These are phyloP conservation scores for Stegana nigrithorax DNA, from an alignment of 2,888 invertebrate genomes.

Conservation along the genomic window DNA sequence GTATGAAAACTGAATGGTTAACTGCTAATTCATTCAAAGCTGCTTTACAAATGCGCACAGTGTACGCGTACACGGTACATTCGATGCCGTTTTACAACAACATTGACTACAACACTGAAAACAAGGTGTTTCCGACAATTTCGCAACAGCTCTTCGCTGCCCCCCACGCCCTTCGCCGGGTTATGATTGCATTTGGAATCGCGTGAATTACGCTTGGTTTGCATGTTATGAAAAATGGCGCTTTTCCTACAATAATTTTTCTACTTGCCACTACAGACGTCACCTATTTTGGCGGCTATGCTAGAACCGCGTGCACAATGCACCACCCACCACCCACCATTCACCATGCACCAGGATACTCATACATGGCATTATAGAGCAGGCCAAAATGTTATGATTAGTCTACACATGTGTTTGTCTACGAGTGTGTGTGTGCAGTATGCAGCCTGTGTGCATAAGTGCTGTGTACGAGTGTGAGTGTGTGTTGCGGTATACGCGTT, in stretches of 20 bases:
- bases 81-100: not conserved
- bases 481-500: not conserved
- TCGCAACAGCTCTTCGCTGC: conserved; percentile 11
- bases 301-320: no score
- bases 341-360: no score
- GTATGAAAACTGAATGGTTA: not conserved
- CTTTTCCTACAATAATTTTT: not conserved
- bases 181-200: not conserved
- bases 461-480: not conserved
- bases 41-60: no score
- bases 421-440: not conserved
- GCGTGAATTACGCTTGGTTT: conserved; percentile 6
- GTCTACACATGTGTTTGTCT: conserved; percentile 1
- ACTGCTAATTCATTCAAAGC: no score
- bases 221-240: conserved; percentile 4
- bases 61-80: not conserved
- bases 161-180: not conserved
- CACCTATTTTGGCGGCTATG: not conserved
- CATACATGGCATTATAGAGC: not conserved
- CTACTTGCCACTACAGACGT: conserved; percentile 6
- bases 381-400: conserved; percentile 3
- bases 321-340: not conserved
- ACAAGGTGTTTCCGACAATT: conserved; percentile 50
- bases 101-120: conserved; percentile 31
- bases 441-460: no score